Base-by-base conservation (phyloP, 1,140 invertebrate genomes). In the Drosophila nebulosa region DNA sequence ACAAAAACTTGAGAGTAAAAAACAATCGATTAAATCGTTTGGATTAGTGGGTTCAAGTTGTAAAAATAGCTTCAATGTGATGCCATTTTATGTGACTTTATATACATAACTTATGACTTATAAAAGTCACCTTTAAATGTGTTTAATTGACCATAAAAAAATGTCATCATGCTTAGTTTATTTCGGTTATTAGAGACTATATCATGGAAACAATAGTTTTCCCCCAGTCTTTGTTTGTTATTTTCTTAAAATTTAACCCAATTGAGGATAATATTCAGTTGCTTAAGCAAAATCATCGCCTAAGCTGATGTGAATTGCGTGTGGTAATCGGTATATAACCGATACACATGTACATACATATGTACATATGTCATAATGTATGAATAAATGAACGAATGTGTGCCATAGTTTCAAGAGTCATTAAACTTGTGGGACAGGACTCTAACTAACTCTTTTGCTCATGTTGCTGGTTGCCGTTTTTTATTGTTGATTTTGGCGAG, bases 401-500 rank as follows among this genome's bases (percentile, higher is more conserved):
- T 57, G 50, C 50, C 65, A 74, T 71, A 46, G 50, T 52, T 24
- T 55, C 52, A 55, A 64, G 73, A 72, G 73, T 67, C 73, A 75
- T 75, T 75, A 66, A 75, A 75, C 72, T 73, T 60, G 59, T 75
- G 69, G 69, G 32, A 53, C 68, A 67, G 64, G 27, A 32, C 35
- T n/a, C n/a, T n/a, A n/a, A n/a, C 63, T 76, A 75, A 72, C 72
- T 51, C 39, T 61, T 61, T 70, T 52, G 39, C 39, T 14, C 73
- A 71, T 84, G 76, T 26, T 60, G 30, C 46, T 32, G 58, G 74
- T 65, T 24, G n/a, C n/a, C n/a, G n/a, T n/a, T 7, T 24, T 58
- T 36, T 66, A 68, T 86, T 78, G 74, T 69, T 78, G 78, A 86
- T 71, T 78, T 78, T 21, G 18, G 51, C 69, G 62, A 80, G 80